Evolutionary conservation across 1,140 invertebrate species (phyloP), one percentile per base, ranked within the genome.

Genomic region (Drosophila funebris): DNA sequence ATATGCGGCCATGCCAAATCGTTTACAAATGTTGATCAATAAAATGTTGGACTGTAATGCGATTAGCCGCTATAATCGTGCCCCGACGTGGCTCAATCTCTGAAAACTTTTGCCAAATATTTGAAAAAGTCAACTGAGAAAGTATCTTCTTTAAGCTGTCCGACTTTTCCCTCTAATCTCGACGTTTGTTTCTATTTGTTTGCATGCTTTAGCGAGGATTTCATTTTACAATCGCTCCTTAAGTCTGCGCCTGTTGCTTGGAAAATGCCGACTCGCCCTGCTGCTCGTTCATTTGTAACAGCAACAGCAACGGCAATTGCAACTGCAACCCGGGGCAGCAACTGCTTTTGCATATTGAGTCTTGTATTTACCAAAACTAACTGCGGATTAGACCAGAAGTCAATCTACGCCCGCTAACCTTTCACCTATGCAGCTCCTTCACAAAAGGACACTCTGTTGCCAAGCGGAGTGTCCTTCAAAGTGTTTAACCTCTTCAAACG

Each of bases 1-100:
- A 37, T n/a, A 13, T 36, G 20, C 54, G 11, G 56, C 80, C 80
- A 85, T 84, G 68, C 18, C 56, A 69, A 84, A 85, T 84, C 76
- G 76, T 80, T 84, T 77, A 88, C 78, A 87, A 88, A 78, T 87
- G 82, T 87, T 87, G 82, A 87, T 87, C 82, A 87, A 88, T 87
- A 87, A 88, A 87, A 74, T 39, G 54, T 63, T 46, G 43, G 71
- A 56, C 71, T 66, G 63, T 82, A 70, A 69, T 79, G 78, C 82
- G 82, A 87, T 87, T 87, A 87, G 62, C 73, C 84, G 78, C 83
- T 82, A 76, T 87, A 87, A 87, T 87, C 83, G 73, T 71, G 71
- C 71, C 58, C 61, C 54, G 54, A 50, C 33, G 20, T 50, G 24
- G 62, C 73, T 71, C 73, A 70, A 66, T 58, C 58, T 57, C 22